Percentiles rank a stretch among this genome's conserved stretches.
Conservation (phyloP, 2,113 vertebrate genomes). For the Himantopus leucocephalus region DNA sequence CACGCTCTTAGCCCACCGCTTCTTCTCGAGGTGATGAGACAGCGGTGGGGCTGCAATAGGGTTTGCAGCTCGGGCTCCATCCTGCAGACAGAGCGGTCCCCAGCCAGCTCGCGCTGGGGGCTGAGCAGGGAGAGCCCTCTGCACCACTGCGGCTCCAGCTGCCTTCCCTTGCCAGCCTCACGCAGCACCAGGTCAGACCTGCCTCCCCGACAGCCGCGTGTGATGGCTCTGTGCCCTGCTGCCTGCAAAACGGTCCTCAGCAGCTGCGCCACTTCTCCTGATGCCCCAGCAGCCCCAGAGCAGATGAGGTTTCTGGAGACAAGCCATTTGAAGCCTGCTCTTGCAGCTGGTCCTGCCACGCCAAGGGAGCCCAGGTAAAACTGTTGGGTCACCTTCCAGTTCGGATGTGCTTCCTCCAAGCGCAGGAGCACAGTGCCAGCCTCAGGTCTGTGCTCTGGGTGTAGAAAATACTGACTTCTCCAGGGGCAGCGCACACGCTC, state of each 20-base stretch:
- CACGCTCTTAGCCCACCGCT: not conserved
- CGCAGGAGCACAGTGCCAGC: not conserved
- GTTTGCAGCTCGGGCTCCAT: not conserved
- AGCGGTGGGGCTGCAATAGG: not conserved
- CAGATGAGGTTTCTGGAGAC: not conserved
- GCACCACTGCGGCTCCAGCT: not conserved
- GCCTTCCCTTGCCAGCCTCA: not conserved
- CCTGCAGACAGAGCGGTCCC: not conserved
- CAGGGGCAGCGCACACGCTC: not conserved
- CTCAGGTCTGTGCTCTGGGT: not conserved
- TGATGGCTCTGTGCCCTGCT: not conserved
- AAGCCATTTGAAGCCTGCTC: not conserved
- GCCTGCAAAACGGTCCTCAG: not conserved
- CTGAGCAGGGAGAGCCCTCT: not conserved
- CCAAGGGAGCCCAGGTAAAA: not conserved
- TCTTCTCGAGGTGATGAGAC: not conserved
- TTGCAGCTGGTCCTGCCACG: not conserved
- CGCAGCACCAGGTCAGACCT: not conserved
- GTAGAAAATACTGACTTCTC: not conserved
- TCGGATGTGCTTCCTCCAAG: not conserved
- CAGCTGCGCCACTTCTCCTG: not conserved
- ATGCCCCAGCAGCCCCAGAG: not conserved
- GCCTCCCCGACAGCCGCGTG: not conserved
- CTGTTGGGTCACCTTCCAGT: not conserved
- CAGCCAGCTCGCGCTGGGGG: rapidly evolving